Base-by-base conservation (phyloP, 2,888 invertebrate species). In the Strigamia crassipes region DNA sequence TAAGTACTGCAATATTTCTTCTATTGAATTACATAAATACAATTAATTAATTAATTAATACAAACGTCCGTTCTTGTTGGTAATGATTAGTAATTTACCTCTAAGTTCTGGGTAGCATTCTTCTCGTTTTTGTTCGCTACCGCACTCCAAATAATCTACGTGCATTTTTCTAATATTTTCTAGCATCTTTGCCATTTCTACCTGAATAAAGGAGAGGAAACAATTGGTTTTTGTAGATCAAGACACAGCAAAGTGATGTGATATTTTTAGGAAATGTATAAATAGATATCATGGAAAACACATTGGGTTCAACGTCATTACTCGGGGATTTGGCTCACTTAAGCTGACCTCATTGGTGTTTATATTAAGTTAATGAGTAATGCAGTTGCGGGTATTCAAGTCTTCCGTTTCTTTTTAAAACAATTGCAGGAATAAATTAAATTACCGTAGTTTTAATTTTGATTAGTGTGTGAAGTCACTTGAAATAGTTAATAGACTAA, bases 221-320 rank as follows among this genome's bases (percentile, higher is more conserved):
- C 23, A 66, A 12, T 66, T 66, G 61, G 9, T n/a, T 61, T 23
- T n/a, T 21, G 23, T 2, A 27, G 27, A 27, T 46, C 21, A 21
- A 66, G 3, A 21, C 61, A 66, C 12, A 21, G 21, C 18, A 66
- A 66, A 46, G 46, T 27, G n/a, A 46, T 46, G 1, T 23, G 61
- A 21, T 66, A 66, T 66, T 66, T 66, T 66, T 66, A 66, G 61
- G 6, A 66, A 23, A 18, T 66, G 18, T 66, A 66, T 21, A 66
- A 66, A 66, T 66, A 66, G 21, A 23, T 10, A 10, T 2, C 6
- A 10, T 9, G 46, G 46, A n/a, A 46, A 46, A 46, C 4, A n/a
- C 46, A 38, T 38, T 46, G 46, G 46, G 46, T 46, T 46, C 46
- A 46, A 46, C 46, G 46, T 46, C 46, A 46, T 46, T 46, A 46